phyloP scores from a whole-genome alignment of 2,113 vertebrate genomes.

The Lepus americanus region DNA sequence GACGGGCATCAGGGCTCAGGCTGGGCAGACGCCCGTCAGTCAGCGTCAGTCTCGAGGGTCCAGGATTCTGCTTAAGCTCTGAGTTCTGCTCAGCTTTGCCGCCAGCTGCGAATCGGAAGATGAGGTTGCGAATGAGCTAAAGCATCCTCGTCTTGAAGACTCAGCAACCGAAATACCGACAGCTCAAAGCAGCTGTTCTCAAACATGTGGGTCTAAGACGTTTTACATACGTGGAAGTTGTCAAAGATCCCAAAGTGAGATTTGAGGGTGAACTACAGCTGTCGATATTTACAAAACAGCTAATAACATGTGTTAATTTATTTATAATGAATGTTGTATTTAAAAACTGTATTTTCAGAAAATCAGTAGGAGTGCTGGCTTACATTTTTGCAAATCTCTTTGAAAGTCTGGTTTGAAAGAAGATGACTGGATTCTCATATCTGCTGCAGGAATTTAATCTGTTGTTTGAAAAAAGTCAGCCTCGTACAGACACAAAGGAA shows the following conservation, averaged over 20 bases:
- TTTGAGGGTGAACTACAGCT: neutral
- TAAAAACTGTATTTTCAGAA: slow-evolving; percentile 5
- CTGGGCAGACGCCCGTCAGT: slow-evolving; percentile 27
- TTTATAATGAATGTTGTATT: neutral
- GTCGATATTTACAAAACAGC: neutral
- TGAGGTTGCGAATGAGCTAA: slow-evolving; percentile 45
- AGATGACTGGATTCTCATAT: neutral
- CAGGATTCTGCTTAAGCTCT: slow-evolving; percentile 45
- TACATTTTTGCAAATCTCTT: slow-evolving; percentile 36
- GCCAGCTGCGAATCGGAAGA: slow-evolving; percentile 69
- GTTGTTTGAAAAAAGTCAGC: neutral
- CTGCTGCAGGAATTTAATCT: neutral
- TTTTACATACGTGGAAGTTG: neutral
- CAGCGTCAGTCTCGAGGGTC: slow-evolving; percentile 20
- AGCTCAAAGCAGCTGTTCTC: neutral
- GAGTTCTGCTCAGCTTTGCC: slow-evolving; percentile 55
- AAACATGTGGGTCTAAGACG: slow-evolving; percentile 14
- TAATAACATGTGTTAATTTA: neutral
- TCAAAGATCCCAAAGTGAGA: neutral
- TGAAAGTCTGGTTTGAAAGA: neutral
- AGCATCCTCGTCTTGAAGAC: slow-evolving; percentile 37
- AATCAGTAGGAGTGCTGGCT: neutral
- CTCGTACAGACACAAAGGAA: neutral
- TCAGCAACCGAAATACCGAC: slow-evolving; percentile 14
- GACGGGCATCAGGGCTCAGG: neutral